A percentile compares a stretch with the other conserved stretches of the same genome.
Conservation (phyloP, 2,888 invertebrate species). For the Orthosia incerta region DNA sequence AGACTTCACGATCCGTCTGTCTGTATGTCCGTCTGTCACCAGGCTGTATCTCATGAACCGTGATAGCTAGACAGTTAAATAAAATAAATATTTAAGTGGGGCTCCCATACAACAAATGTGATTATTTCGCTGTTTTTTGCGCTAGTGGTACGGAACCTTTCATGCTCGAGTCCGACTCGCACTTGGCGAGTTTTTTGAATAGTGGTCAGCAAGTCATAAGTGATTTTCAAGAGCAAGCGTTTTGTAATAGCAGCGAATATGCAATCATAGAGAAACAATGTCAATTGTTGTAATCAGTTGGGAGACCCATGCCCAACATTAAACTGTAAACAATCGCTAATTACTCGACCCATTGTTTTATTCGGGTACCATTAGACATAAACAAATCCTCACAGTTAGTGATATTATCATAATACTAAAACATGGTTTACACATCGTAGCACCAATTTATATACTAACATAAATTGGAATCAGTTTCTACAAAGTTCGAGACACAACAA, state of each 20-base stretch:
- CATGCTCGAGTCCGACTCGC: no score
- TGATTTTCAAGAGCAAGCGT: conserved; percentile 2
- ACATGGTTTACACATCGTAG: conserved; percentile 11
- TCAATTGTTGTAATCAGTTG: conserved; percentile 3
- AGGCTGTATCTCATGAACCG: no score
- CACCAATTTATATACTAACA: conserved; percentile 23
- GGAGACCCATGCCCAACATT: background rate
- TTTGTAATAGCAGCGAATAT: background rate
- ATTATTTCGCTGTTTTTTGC: no score
- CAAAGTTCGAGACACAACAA: conserved; percentile 36
- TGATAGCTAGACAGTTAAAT: no score
- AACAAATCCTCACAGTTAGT: conserved; percentile 24
- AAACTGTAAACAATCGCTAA: conserved; percentile 11
- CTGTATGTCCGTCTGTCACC: no score
- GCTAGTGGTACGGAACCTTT: no score
- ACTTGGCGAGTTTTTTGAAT: no score
- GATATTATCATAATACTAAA: conserved; percentile 40
- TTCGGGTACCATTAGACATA: conserved; percentile 29
- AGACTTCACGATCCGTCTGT: no score
- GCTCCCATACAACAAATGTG: no score
- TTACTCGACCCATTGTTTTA: conserved; percentile 37
- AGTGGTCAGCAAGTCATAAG: no score
- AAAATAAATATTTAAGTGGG: no score
- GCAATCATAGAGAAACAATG: background rate
- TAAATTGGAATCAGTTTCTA: conserved; percentile 32